Base-by-base conservation (phyloP, 1,140 invertebrate genomes). In the Gonatopus flavifemur region DNA sequence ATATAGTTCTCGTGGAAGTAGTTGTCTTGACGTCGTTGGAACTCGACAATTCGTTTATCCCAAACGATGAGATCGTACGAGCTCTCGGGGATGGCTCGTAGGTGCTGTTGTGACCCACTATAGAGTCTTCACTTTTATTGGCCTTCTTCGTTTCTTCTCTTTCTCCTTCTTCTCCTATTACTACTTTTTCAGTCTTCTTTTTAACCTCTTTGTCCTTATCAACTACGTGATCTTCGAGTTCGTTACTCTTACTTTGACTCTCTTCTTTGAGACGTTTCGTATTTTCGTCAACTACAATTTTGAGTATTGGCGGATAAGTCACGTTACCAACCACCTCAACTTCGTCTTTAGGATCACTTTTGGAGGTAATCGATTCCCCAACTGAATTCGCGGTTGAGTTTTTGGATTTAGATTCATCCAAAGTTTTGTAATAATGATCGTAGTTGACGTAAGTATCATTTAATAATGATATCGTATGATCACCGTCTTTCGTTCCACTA, bases 391-490 rank as follows among this genome's bases (percentile, higher is more conserved):
- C 3, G 49, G 12, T 3, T 3, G 9, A 1, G 4, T 9, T 4
- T 24, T 35, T 3, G 3, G 6, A 25, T 39, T 16, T 9, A 18
- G 24, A 8, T 46, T 39, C 12, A 38, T 42, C n/a, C 25, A 33
- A 16, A 8, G 37, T 54, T 12, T 37, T 53, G 12, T 42, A 22
- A 24, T 15, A 43, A 22, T 28, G 16, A 20, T 61, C 57, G 31
- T 69, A 67, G 42, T 75, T 75, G 0, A 75, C 70, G 32, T 66
- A 57, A 0, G 71, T 75, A 35, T 75, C 72, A 3, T 70, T 69
- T 10, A 63, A 58, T 13, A 75, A 46, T 6, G 72, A 75, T 12
- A 71, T 57, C 5, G n/a, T n/a, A n/a, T n/a, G n/a, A n/a, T n/a
- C n/a, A n/a, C n/a, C 49, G 9, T 40, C 25, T 28, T 31, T 40